phyloP scores from a whole-genome alignment of 2,888 invertebrate species.

The Brachypterus glaber region DNA sequence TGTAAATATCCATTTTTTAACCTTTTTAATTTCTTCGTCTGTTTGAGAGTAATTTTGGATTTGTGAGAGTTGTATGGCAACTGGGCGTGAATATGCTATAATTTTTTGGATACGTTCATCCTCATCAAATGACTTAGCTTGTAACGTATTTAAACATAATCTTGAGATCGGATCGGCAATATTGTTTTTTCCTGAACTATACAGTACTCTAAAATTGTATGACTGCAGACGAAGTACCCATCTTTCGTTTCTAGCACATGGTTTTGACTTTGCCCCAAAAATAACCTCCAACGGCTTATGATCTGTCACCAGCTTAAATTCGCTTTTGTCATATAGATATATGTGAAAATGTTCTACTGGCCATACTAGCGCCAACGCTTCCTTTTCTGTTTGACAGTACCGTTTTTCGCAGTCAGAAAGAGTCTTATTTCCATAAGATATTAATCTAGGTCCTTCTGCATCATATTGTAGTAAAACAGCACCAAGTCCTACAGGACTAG shows the following conservation, averaged over 20 bases:
- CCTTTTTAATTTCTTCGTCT: not conserved
- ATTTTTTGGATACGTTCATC: not conserved
- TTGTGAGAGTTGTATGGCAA: not conserved
- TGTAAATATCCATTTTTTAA: not conserved
- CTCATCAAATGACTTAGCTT: not conserved
- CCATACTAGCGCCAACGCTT: conserved; percentile 14
- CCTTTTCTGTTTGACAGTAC: conserved; percentile 32
- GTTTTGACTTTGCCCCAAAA: conserved; percentile 24
- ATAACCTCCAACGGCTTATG: conserved; percentile 32
- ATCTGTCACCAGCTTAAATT: conserved; percentile 24
- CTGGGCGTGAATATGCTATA: not conserved
- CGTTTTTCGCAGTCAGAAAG: conserved; percentile 22
- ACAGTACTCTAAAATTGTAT: conserved; percentile 14
- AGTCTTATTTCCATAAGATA: conserved; percentile 25
- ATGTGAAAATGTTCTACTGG: conserved; percentile 27
- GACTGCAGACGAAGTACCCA: conserved; percentile 12
- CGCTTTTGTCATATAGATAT: conserved; percentile 19
- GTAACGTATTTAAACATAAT: conserved; percentile 6
- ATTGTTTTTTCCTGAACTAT: conserved; percentile 17
- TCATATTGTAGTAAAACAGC: conserved; percentile 23
- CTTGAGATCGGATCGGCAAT: conserved; percentile 18
- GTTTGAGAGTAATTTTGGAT: not conserved
- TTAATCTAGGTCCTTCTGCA: conserved; percentile 18
- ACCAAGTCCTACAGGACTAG: conserved; percentile 25
- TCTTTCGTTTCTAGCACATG: conserved; percentile 14